These are phyloP conservation scores for Mythimna ferrago DNA, from an alignment of 2,888 invertebrate species.

Conservation along the genomic window DNA sequence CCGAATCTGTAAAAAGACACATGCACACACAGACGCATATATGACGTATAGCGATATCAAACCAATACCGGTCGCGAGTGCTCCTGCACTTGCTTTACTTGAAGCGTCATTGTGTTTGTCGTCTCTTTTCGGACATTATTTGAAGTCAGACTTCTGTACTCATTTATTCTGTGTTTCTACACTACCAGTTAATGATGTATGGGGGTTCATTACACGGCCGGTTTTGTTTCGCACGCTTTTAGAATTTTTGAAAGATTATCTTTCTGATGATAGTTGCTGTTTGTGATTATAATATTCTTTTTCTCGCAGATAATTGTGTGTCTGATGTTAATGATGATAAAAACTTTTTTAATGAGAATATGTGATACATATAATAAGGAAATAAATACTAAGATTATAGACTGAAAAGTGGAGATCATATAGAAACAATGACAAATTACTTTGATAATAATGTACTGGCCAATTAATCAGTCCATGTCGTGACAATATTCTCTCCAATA, in stretches of 20 bases:
- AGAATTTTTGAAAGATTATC: slow-evolving; percentile 63
- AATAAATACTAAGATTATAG: neutral
- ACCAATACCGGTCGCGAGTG: neutral
- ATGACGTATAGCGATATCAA: neutral
- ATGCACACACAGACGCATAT: neutral
- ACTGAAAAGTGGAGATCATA: neutral
- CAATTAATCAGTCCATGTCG: slow-evolving; percentile 43
- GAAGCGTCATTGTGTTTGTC: neutral
- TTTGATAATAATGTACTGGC: slow-evolving; percentile 11
- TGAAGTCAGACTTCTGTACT: slow-evolving; percentile 16
- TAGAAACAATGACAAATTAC: neutral
- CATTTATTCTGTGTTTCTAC: slow-evolving; percentile 51
- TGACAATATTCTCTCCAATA: slow-evolving; percentile 53
- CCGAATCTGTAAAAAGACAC: neutral
- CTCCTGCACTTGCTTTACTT: neutral
- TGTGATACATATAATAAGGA: neutral
- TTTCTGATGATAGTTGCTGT: slow-evolving; percentile 49
- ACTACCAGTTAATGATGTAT: slow-evolving; percentile 87
- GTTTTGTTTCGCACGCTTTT: slow-evolving; percentile 77
- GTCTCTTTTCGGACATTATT: neutral
- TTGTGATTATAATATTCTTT: slow-evolving; percentile 44
- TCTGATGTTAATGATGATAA: slow-evolving; percentile 7
- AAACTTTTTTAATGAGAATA: neutral
- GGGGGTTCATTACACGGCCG: slow-evolving; percentile 84
- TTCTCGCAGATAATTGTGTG: slow-evolving; percentile 24